Percentiles rank a stretch among this genome's conserved stretches.
Conservation (phyloP, 2,797 vertebrate genomes). For the Phoebastria nigripes region DNA sequence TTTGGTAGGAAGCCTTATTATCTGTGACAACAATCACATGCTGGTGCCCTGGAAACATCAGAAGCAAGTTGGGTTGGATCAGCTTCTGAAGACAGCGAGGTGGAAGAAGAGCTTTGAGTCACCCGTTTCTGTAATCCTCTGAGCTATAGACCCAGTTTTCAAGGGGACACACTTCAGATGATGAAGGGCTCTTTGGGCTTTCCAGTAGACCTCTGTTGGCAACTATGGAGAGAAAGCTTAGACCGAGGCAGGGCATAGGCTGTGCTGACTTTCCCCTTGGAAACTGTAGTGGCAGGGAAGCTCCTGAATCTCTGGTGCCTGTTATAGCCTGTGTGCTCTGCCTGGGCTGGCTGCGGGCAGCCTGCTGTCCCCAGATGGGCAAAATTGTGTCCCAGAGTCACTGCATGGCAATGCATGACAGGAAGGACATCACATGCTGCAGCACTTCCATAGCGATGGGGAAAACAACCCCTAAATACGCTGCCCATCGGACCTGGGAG, state of each 20-base stretch:
- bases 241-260: rapidly evolving
- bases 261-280: not conserved
- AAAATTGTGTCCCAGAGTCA: no score
- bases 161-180: not conserved
- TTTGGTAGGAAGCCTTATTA: not conserved
- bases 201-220: not conserved
- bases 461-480: rapidly evolving
- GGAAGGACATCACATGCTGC: rapidly evolving
- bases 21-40: not conserved
- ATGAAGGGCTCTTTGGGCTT: not conserved
- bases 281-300: no score
- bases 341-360: not conserved
- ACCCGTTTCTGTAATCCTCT: not conserved
- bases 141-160: not conserved
- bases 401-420: rapidly evolving
- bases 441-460: not conserved
- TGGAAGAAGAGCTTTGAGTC: not conserved
- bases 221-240: not conserved
- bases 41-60: not conserved
- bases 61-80: not conserved
- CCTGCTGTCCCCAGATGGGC: no score
- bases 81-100: not conserved
- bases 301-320: not conserved
- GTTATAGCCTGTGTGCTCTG: rapidly evolving
- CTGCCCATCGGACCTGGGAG: not conserved